phyloP scores from a whole-genome alignment of 53 echinoderm and acorn worm genomes.

The Stichopus horrens region DNA sequence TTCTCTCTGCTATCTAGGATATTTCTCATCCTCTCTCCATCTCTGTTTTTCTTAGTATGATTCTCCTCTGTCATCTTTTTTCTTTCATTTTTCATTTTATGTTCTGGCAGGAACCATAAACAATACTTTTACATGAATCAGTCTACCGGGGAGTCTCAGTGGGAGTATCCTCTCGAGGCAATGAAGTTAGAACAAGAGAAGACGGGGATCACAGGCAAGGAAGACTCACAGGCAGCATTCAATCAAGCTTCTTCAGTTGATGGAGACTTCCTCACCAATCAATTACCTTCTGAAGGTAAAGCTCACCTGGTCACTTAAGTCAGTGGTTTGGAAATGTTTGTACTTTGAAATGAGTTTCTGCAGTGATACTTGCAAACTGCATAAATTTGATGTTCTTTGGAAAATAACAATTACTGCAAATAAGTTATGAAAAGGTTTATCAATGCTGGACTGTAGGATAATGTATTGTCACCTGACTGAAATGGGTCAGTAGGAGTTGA shows the following conservation, averaged over 20 bases:
- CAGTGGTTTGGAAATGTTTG: too few relatives aligned
- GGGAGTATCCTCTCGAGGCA: slow-evolving; percentile 84
- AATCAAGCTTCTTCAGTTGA: slow-evolving; percentile 53
- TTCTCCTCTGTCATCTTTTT: slow-evolving; percentile 35
- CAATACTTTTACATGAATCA: slow-evolving; percentile 91
- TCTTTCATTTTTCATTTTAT: neutral
- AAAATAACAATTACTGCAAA: too few relatives aligned
- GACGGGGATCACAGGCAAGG: slow-evolving; percentile 47
- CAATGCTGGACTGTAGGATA: too few relatives aligned
- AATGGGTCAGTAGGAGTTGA: too few relatives aligned
- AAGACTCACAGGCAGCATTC: slow-evolving; percentile 42
- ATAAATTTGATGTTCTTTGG: too few relatives aligned
- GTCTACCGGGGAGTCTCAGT: slow-evolving; percentile 80
- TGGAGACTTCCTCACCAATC: slow-evolving; percentile 19
- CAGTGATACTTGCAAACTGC: too few relatives aligned
- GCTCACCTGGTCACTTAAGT: neutral
- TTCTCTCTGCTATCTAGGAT: neutral
- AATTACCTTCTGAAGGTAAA: slow-evolving; percentile 2
- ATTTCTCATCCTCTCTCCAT: neutral
- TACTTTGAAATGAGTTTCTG: too few relatives aligned
- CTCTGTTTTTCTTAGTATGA: slow-evolving; percentile 24
- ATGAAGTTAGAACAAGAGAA: slow-evolving; percentile 47
- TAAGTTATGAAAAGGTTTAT: too few relatives aligned
- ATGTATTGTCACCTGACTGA: too few relatives aligned
- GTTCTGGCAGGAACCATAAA: slow-evolving; percentile 77